Evolutionary conservation across 2,113 vertebrate genomes (phyloP), one percentile per base, ranked within the genome.

Genomic region (Morone saxatilis): DNA sequence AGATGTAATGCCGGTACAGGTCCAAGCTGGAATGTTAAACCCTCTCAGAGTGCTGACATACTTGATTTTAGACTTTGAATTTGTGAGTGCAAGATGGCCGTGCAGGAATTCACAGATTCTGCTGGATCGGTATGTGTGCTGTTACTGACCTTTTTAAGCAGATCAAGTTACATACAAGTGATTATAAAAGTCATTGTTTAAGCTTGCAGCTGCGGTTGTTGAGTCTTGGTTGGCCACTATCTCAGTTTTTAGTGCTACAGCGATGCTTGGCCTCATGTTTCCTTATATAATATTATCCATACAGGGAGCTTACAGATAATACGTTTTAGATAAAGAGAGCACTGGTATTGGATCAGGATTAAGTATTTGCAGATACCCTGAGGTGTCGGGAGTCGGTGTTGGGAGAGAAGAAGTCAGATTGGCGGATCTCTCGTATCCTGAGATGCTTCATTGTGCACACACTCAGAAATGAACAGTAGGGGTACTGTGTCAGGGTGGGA

Each of bases 1-100:
- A 65, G 77, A 71, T 63, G 40, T 70, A 53, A 70, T 61, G 53
- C 22, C 59, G 40, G 40, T 22, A 45, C 50, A 74, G 67, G 63
- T 68, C 63, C 75, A 31, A 7, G 19, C 47, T 59, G 40, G 45
- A 9, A 6, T 65, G 43, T 48, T 38, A 38, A 67, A 66, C 36
- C 25, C 11, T 63, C 14, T 63, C 7, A 12, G 1, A 19, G 12
- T 25, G 7, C 40, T 54, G 48, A 63, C 13, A 12, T 17, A 25
- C 31, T 51, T 43, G 16, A 3, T 47, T 54, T 48, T 38, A 41
- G 22, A 19, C 20, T 54, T 45, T 1, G 14, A 2, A 16, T 8
- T 4, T 57, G 7, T 47, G 7, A 9, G n/a, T 25, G 2, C 66
- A 19, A 41, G 51, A 51, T 48, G 36, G 2, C 1, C 3, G 4